Conservation (phyloP, 64 coral and sea anemone species). For the Exaiptasia diaphana region DNA sequence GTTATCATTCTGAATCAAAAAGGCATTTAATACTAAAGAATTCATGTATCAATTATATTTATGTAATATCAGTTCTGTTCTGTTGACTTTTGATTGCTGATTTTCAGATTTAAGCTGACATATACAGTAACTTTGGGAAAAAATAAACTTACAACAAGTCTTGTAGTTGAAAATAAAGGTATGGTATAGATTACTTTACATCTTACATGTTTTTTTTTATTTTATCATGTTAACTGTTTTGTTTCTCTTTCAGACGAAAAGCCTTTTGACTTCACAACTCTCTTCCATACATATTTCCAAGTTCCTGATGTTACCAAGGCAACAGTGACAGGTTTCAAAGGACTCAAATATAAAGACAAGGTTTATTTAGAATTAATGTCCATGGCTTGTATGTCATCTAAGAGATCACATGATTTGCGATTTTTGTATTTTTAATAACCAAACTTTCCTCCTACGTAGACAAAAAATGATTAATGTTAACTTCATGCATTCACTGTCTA, state of each 20-base stretch:
- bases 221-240: not conserved
- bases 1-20: too few species aligned
- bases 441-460: not conserved
- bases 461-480: too few species aligned
- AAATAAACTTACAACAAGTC: conserved; percentile 44
- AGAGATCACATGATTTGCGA: not conserved
- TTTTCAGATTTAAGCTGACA: conserved; percentile 64
- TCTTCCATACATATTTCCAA: conserved; percentile 86
- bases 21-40: too few species aligned
- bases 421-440: not conserved
- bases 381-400: not conserved
- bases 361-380: conserved; percentile 60
- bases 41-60: too few species aligned
- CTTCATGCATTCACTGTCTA: too few species aligned
- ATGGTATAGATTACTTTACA: not conserved
- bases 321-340: conserved; percentile 72
- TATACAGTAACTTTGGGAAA: conserved; percentile 77
- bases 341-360: conserved; percentile 79
- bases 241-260: conserved; percentile 56
- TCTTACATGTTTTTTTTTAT: not conserved
- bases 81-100: too few species aligned
- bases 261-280: conserved; percentile 86
- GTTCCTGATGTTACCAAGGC: conserved; percentile 78
- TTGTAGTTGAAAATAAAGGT: conserved; percentile 90
- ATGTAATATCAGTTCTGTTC: too few species aligned